Evolutionary conservation across 2,888 invertebrate genomes (phyloP).

Genomic region (Phasia obesa): DNA sequence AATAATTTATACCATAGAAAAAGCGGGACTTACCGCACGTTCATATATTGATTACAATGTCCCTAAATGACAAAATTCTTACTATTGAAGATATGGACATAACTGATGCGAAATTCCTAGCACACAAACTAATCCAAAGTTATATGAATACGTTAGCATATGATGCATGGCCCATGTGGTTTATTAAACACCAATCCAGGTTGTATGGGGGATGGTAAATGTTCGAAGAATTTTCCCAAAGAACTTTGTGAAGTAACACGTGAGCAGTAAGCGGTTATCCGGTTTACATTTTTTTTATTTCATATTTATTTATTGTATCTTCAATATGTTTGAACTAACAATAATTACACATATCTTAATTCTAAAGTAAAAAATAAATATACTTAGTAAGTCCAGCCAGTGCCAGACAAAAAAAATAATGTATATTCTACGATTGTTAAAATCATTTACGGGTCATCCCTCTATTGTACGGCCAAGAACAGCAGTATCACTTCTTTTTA

Average conservation of each 20-base stretch:
- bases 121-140: neutral
- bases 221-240: conserved; percentile 2
- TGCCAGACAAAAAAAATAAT: too few relatives aligned
- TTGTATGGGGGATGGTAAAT: conserved; percentile 1
- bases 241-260: neutral
- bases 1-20: conserved; percentile 17
- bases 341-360: too few relatives aligned
- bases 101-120: conserved; percentile 5
- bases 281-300: too few relatives aligned
- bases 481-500: too few relatives aligned
- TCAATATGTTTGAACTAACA: too few relatives aligned
- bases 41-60: conserved; percentile 2
- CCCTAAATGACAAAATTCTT: neutral
- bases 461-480: too few relatives aligned
- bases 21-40: conserved; percentile 3
- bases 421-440: too few relatives aligned
- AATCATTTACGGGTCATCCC: too few relatives aligned
- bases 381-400: too few relatives aligned
- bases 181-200: neutral
- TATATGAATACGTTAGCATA: neutral
- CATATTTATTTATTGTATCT: too few relatives aligned
- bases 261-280: conserved; percentile 2
- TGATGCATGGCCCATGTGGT: conserved; percentile 11
- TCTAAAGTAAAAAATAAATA: too few relatives aligned
- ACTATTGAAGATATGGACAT: neutral